phyloP scores from a whole-genome alignment of 2,797 vertebrate species.

The Peromyscus eremicus region DNA sequence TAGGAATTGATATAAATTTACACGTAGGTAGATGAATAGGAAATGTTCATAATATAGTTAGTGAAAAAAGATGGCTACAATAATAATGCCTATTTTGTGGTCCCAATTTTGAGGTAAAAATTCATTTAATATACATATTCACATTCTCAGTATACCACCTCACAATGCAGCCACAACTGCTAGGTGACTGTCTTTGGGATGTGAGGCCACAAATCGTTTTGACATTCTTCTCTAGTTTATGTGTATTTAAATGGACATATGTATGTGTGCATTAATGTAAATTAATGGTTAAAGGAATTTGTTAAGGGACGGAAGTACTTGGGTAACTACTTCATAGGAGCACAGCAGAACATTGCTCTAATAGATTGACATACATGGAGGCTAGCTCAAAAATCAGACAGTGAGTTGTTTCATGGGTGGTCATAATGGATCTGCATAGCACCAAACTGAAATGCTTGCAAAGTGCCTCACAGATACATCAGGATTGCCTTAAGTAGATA shows the following conservation, averaged over 20 bases:
- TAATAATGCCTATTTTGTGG: not conserved
- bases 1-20: conserved; percentile 42
- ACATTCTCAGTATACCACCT: not conserved
- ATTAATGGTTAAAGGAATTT: conserved; percentile 33
- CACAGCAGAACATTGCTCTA: not conserved
- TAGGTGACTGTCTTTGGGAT: conserved; percentile 8
- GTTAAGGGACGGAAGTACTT: not conserved
- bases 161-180: not conserved
- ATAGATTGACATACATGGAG: not conserved
- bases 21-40: not conserved
- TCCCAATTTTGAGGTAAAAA: conserved; percentile 42
- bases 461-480: not conserved
- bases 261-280: not conserved
- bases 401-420: not conserved
- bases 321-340: not conserved
- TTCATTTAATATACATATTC: not conserved
- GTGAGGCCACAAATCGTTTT: conserved; percentile 29
- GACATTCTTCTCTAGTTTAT: conserved; percentile 43
- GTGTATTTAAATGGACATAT: not conserved
- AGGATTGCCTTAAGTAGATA: conserved; percentile 15
- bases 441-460: not conserved
- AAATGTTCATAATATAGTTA: conserved; percentile 38
- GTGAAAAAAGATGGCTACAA: conserved; percentile 55
- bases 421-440: not conserved
- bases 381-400: not conserved